phyloP scores from a whole-genome alignment of 2,888 invertebrate species.

The Drosophila gaucha region DNA sequence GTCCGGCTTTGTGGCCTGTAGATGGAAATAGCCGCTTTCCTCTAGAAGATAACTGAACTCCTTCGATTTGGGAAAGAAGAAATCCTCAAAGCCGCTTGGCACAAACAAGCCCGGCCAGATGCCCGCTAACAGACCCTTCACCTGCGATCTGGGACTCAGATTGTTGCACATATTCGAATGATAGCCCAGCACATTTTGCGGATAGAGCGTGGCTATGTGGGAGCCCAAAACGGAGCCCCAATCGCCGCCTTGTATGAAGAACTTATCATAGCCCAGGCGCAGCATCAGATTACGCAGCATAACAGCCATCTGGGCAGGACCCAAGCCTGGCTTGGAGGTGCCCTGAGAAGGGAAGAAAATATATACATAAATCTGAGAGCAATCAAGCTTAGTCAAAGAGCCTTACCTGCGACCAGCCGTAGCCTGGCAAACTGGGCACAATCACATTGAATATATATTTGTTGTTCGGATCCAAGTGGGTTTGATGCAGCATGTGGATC shows the following conservation, averaged over 20 bases:
- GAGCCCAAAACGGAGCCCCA: conserved; percentile 90
- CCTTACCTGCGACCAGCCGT: conserved; percentile 84
- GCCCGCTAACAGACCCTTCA: conserved; percentile 85
- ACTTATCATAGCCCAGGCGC: conserved; percentile 88
- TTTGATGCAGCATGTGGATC: conserved; percentile 88
- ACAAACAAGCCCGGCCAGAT: conserved; percentile 87
- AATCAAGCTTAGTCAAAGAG: not conserved
- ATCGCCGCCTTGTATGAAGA: conserved; percentile 91
- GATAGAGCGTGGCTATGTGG: conserved; percentile 88
- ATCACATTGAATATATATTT: conserved; percentile 87
- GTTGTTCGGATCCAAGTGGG: conserved; percentile 83
- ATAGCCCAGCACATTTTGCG: conserved; percentile 86
- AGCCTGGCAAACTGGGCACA: conserved; percentile 86
- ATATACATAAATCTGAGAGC: not conserved
- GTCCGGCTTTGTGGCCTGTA: conserved; percentile 95
- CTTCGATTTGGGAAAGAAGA: conserved; percentile 85
- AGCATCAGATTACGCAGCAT: conserved; percentile 89
- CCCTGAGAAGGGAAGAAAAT: conserved; percentile 79
- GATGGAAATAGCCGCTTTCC: conserved; percentile 89
- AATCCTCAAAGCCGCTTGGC: conserved; percentile 85
- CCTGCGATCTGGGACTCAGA: conserved; percentile 71
- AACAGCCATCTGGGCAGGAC: conserved; percentile 86
- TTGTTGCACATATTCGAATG: conserved; percentile 88
- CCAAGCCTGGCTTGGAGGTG: conserved; percentile 78
- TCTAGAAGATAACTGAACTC: conserved; percentile 73